Base-by-base conservation (phyloP, 2,113 vertebrate species). In the Opisthocomus hoazin region DNA sequence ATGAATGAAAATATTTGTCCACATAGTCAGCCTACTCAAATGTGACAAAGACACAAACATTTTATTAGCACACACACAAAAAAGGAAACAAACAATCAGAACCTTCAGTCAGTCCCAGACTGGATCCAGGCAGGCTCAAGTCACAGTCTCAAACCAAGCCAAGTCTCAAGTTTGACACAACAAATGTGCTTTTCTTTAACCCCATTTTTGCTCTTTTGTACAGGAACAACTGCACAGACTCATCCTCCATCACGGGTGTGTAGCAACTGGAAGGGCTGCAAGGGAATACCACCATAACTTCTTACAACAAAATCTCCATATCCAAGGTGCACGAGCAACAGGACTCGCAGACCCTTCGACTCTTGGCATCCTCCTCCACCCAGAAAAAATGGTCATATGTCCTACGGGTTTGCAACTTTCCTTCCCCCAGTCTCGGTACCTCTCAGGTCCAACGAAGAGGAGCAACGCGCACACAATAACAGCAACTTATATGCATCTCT, bases 361-460 rank as follows among this genome's bases (percentile, higher is more conserved):
- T 68, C 76, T 2, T 1, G 5, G 39, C 60, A 86, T 41, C 36
- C 53, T 87, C 19, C 66, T 63, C 13, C 41, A 36, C 27, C 27
- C 30, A 37, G 5, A 32, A 19, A 17, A 32, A 19, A 17, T 0
- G 4, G 23, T 17, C 50, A 6, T 2, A 53, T 1, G 1, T 20
- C 17, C 22, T 12, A 12, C 26, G 17, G 6, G 46, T 26, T n/a
- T 76, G 37, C 43, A 74, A 6, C 26, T 29, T 46, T 6, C n/a
- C 34, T 15, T 39, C 5, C 13, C 41, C 32, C 27, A 29, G 12
- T 1, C 14, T 5, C 12, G 1, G 45, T 5, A 53, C 3, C 37
- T 45, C 56, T 29, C 16, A 8, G 24, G 36, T 36, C 41, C 1
- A 0, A 73, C 32, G 23, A 73, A 84, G 18, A 86, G 10, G 4